phyloP scores from a whole-genome alignment of 2,113 vertebrate genomes.

The Spheniscus mendiculus region DNA sequence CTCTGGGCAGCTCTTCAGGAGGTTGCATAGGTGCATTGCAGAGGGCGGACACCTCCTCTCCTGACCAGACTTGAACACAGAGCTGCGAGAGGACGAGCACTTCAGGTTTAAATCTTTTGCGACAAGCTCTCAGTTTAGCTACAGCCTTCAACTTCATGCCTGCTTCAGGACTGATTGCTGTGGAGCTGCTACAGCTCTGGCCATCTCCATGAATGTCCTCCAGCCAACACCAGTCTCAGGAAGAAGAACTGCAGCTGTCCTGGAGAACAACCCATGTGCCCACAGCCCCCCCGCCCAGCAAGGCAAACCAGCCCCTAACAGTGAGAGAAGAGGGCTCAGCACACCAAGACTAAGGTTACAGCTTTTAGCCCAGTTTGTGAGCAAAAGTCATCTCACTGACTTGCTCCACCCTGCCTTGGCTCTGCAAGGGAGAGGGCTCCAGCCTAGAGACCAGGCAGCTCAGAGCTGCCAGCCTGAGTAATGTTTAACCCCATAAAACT shows the following conservation, averaged over 20 bases:
- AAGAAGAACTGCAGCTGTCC: neutral
- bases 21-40: neutral
- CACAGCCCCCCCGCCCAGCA: neutral
- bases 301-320: neutral
- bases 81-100: neutral
- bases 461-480: neutral
- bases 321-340: neutral
- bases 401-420: neutral
- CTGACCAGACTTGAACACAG: neutral
- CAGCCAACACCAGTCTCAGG: neutral
- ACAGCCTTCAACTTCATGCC: neutral
- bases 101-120: neutral
- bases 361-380: neutral
- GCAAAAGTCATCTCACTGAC: neutral
- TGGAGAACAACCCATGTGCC: neutral
- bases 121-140: neutral
- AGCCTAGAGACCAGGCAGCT: neutral
- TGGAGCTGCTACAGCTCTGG: neutral
- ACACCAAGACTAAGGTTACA: neutral
- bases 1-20: neutral
- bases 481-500: constrained; percentile 64
- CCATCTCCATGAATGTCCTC: neutral
- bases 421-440: neutral
- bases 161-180: neutral
- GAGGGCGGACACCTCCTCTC: neutral